Evolutionary conservation across 2,888 invertebrate species (phyloP).

Genomic region (Malacosoma neustria): DNA sequence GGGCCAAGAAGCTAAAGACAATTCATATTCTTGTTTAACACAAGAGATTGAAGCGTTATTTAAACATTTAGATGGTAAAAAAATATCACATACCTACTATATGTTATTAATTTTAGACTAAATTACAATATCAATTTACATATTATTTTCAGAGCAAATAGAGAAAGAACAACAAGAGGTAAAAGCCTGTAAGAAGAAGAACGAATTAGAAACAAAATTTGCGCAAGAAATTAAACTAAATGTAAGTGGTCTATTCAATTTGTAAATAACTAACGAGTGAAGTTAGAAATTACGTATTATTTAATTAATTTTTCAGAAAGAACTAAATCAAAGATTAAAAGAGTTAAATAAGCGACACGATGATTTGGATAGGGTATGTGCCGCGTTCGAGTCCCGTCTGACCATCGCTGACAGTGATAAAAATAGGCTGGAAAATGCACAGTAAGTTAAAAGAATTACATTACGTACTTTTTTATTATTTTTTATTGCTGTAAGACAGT

Average conservation of each 20-base stretch:
- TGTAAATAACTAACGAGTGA: neutral
- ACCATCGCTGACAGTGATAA: constrained; percentile 49
- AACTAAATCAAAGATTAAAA: constrained; percentile 31
- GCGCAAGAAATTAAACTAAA: constrained; percentile 43
- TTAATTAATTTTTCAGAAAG: constrained; percentile 25
- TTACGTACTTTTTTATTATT: neutral
- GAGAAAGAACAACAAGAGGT: constrained; percentile 39
- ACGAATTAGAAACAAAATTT: constrained; percentile 41
- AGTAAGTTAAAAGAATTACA: constrained; percentile 24
- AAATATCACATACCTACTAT: neutral
- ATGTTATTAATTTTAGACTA: neutral
- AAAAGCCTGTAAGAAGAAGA: constrained; percentile 42
- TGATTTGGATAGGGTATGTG: constrained; percentile 43
- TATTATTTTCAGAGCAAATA: constrained; percentile 37
- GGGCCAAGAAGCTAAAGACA: constrained; percentile 21
- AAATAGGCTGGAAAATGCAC: constrained; percentile 44
- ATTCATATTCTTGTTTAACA: constrained; percentile 22
- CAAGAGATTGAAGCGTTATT: constrained; percentile 34
- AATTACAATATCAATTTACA: neutral
- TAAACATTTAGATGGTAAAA: constrained; percentile 35
- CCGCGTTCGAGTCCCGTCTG: constrained; percentile 30
- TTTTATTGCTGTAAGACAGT: neutral
- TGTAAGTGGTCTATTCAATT: constrained; percentile 25
- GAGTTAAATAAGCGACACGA: constrained; percentile 27
- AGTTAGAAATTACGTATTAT: neutral